Conservation (phyloP, 2,888 invertebrate genomes). For the Eupithecia pulchellata region DNA sequence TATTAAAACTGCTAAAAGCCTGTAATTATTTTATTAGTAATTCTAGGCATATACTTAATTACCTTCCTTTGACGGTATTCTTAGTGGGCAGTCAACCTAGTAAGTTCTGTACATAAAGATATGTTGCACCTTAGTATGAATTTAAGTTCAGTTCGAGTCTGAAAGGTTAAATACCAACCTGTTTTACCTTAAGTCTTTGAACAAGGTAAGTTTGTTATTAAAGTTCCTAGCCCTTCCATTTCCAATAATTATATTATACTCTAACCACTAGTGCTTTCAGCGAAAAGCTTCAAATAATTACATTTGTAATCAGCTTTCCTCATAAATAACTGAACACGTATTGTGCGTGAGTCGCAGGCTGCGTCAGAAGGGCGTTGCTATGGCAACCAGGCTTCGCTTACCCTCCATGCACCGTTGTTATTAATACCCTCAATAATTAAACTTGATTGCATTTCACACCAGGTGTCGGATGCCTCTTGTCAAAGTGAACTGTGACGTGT, state of each 20-base stretch:
- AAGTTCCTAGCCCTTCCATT: constrained; percentile 15
- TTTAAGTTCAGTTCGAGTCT: not conserved
- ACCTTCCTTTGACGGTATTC: not conserved
- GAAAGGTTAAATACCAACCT: not conserved
- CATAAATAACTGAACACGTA: constrained; percentile 80
- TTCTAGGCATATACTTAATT: no score
- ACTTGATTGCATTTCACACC: constrained; percentile 85
- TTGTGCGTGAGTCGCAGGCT: constrained; percentile 74
- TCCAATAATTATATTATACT: constrained; percentile 26
- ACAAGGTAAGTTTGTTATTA: not conserved
- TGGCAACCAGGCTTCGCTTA: constrained; percentile 70
- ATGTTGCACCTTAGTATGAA: not conserved
- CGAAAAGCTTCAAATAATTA: constrained; percentile 65
- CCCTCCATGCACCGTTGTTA: constrained; percentile 83
- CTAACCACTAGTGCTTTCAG: constrained; percentile 38
- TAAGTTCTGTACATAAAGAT: not conserved
- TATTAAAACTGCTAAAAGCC: not conserved
- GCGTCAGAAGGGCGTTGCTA: constrained; percentile 78
- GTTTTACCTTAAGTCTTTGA: not conserved
- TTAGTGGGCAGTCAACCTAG: not conserved
- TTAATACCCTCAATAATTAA: constrained; percentile 85
- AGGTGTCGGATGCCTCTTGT: constrained; percentile 82
- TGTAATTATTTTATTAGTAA: not conserved
- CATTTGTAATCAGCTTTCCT: constrained; percentile 77
- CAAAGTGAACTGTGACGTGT: constrained; percentile 53